Base-by-base conservation (phyloP, 2,113 vertebrate genomes). In the Nesospiza acunhae region DNA sequence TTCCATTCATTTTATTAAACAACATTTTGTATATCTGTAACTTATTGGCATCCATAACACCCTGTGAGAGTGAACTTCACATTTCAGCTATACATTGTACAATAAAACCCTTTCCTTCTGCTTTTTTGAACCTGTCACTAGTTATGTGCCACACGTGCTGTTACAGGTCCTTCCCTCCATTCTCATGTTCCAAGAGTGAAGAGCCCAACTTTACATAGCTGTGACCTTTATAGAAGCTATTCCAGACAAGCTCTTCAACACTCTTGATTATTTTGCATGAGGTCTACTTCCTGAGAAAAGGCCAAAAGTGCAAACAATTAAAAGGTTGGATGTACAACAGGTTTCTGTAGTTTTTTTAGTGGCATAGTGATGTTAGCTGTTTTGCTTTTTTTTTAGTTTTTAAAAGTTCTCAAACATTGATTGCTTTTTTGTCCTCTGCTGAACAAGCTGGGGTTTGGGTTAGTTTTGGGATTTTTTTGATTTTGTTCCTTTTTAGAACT, bases 61-160 rank as follows among this genome's bases (percentile, higher is more conserved):
- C 39, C 10, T 7, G 11, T 24, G 20, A 59, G 44, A 91, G 35
- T 11, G 35, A 89, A 46, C 7, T 41, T 78, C 50, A 44, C 18
- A 15, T 78, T 78, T 74, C 60, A 79, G 44, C 60, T 59, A 16
- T 4, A 5, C 5, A 3, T 44, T 17, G 24, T 35, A 24, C 11
- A 31, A 24, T n/a, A 73, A 70, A 70, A 33, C 21, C 27, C 47
- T 11, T 81, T 77, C 19, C 35, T 59, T 70, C 62, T 49, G 23
- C 27, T 70, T 35, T 67, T 89, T 37, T 46, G 31, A 63, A 55
- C 16, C 14, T 72, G 72, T 37, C 49, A 62, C 28, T 23, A 15
- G 4, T 9, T 23, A 23, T 7, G 7, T 62, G 64, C 39, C 14
- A 15, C 18, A 44, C 0, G 0, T 15, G 27, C 35, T 52, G 7